phyloP scores from a whole-genome alignment of 2,888 invertebrate species.

The Acanthosepion esculentum region DNA sequence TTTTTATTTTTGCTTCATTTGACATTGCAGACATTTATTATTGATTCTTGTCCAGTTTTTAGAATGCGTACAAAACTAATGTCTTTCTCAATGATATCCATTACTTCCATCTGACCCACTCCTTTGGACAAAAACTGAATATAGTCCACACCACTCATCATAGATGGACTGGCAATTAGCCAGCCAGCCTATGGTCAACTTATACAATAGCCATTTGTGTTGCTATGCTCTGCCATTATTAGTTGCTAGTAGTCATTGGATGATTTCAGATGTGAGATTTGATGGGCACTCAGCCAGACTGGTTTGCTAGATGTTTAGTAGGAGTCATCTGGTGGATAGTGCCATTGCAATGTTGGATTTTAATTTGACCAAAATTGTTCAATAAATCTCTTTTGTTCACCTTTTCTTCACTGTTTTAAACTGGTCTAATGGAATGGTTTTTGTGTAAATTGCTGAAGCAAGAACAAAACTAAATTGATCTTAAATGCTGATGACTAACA shows the following conservation, averaged over 20 bases:
- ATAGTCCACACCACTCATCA: not conserved
- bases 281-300: slow-evolving; percentile 9
- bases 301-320: not conserved
- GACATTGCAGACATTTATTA: slow-evolving; percentile 10
- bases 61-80: not conserved
- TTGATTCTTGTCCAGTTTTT: not conserved
- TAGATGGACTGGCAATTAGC: not conserved
- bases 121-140: not conserved
- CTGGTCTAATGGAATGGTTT: not conserved
- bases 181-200: not conserved
- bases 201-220: slow-evolving; percentile 6
- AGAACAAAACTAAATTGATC: not conserved
- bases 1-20: not conserved
- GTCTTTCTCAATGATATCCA: not conserved
- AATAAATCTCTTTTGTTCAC: not conserved
- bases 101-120: not conserved
- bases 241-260: not conserved
- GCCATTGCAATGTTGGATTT: not conserved
- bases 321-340: not conserved
- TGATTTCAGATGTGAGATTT: not conserved
- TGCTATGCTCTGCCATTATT: not conserved
- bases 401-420: not conserved
- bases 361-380: not conserved
- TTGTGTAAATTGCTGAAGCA: not conserved
- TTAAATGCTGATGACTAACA: not conserved